Percentiles rank a stretch among this genome's conserved stretches.
Evolutionary conservation across 2,888 invertebrate genomes (phyloP).

Genomic region (Horisme vitalbata): DNA sequence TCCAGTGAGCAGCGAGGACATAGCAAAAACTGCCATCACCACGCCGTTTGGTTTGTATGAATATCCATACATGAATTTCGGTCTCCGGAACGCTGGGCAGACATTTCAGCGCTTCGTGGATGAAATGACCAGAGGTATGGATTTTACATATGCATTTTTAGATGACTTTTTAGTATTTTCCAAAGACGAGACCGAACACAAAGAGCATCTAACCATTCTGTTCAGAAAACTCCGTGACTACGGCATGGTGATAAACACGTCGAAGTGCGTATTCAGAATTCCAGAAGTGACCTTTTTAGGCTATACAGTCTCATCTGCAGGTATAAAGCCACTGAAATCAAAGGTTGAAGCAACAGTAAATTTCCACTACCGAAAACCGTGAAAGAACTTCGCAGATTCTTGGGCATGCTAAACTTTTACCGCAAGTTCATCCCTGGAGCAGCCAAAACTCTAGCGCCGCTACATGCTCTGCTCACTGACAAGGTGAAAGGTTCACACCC

Average conservation of each 20-base stretch:
- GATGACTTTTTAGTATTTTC: conserved; percentile 22
- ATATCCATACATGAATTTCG: conserved; percentile 47
- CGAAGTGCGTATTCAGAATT: conserved; percentile 24
- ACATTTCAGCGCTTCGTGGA: conserved; percentile 36
- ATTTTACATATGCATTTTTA: conserved; percentile 21
- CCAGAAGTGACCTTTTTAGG: conserved; percentile 24
- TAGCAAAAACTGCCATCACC: conserved; percentile 43
- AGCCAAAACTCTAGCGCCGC: conserved; percentile 44
- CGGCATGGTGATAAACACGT: conserved; percentile 23
- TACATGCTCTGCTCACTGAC: conserved; percentile 36
- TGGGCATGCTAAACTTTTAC: conserved; percentile 15
- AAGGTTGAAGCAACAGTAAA: conserved; percentile 1
- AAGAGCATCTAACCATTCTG: not conserved
- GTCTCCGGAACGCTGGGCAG: conserved; percentile 48
- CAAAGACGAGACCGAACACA: not conserved
- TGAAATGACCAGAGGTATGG: conserved; percentile 19
- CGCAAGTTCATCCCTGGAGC: conserved; percentile 30
- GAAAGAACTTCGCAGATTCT: conserved; percentile 28
- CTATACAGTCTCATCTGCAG: conserved; percentile 10
- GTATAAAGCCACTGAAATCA: conserved; percentile 13
- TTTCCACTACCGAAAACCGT: not conserved
- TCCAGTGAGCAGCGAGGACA: conserved; percentile 4
- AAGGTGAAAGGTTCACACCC: conserved; percentile 34
- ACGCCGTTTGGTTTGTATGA: conserved; percentile 48
- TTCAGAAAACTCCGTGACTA: conserved; percentile 6